Percentiles rank a stretch among this genome's conserved stretches.
These are phyloP conservation scores for Typhlichthys eigenmanni DNA, from an alignment of 2,797 vertebrate genomes.

Conservation along the genomic window DNA sequence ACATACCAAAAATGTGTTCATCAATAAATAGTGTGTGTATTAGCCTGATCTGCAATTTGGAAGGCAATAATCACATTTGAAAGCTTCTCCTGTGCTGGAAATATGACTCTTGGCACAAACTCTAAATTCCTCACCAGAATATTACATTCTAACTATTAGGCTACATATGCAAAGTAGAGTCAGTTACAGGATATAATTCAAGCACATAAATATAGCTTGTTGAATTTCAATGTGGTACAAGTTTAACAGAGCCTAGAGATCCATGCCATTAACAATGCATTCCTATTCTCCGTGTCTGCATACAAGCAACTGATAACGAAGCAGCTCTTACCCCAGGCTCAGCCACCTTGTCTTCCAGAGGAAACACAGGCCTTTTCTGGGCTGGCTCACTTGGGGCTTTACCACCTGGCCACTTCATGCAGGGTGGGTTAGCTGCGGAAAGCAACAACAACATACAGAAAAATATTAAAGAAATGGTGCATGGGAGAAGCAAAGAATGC, in stretches of 20 bases:
- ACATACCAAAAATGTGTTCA: not conserved
- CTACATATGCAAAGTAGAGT: slow-evolving; percentile 28
- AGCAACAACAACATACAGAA: slow-evolving; percentile 2
- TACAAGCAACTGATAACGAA: not conserved
- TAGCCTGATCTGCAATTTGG: not conserved
- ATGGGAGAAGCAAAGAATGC: too few relatives aligned
- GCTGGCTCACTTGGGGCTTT: slow-evolving; percentile 63
- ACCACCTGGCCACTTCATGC: slow-evolving; percentile 77
- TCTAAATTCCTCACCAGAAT: too few relatives aligned
- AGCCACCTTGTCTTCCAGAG: slow-evolving; percentile 52
- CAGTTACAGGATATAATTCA: slow-evolving; percentile 16
- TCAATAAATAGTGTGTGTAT: not conserved
- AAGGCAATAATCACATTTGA: not conserved
- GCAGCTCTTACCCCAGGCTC: slow-evolving; percentile 78
- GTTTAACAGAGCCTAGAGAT: not conserved
- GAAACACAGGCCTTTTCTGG: slow-evolving; percentile 67
- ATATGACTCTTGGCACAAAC: not conserved
- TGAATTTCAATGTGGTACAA: not conserved
- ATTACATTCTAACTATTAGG: too few relatives aligned
- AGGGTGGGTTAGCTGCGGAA: slow-evolving; percentile 73
- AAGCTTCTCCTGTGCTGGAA: not conserved
- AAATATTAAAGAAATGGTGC: too few relatives aligned
- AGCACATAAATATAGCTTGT: slow-evolving; percentile 8
- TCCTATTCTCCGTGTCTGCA: not conserved
- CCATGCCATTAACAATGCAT: slow-evolving; percentile 1